Evolutionary conservation across 2,113 vertebrate genomes (phyloP).

Genomic region (Toxotes chatareus): DNA sequence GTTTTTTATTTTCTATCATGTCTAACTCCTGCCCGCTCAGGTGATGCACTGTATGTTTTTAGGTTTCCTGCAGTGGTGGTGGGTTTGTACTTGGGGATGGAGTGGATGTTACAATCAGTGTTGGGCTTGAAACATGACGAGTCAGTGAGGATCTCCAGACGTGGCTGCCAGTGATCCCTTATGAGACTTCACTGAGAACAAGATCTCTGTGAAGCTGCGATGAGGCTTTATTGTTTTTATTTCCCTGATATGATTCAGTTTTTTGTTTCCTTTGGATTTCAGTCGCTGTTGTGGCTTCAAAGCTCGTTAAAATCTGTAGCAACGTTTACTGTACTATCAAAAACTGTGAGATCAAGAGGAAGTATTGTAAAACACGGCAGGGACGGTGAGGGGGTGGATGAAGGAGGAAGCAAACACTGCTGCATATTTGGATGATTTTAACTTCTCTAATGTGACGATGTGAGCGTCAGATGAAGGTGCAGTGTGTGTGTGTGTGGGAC

Average conservation of each 20-base stretch:
- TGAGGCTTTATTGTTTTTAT: neutral
- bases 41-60: slow-evolving; percentile 35
- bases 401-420: neutral
- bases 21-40: slow-evolving; percentile 3
- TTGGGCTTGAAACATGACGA: slow-evolving; percentile 55
- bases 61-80: slow-evolving; percentile 41
- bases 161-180: slow-evolving; percentile 53
- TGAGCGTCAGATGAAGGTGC: slow-evolving; percentile 9
- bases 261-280: slow-evolving; percentile 13
- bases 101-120: slow-evolving; percentile 55
- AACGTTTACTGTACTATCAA: neutral
- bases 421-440: neutral
- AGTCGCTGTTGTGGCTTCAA: neutral
- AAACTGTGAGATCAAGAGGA: neutral
- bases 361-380: slow-evolving; percentile 2
- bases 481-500: neutral
- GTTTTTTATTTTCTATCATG: slow-evolving; percentile 7
- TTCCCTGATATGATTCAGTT: neutral
- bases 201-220: slow-evolving; percentile 41
- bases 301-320: neutral
- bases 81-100: slow-evolving; percentile 35
- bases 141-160: slow-evolving; percentile 45
- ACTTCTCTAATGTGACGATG: slow-evolving; percentile 1
- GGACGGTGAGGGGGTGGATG: neutral
- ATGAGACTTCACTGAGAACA: slow-evolving; percentile 67